These are phyloP conservation scores for Himalopsyche kuldschensis DNA, from an alignment of 2,888 invertebrate genomes.

Conservation along the genomic window DNA sequence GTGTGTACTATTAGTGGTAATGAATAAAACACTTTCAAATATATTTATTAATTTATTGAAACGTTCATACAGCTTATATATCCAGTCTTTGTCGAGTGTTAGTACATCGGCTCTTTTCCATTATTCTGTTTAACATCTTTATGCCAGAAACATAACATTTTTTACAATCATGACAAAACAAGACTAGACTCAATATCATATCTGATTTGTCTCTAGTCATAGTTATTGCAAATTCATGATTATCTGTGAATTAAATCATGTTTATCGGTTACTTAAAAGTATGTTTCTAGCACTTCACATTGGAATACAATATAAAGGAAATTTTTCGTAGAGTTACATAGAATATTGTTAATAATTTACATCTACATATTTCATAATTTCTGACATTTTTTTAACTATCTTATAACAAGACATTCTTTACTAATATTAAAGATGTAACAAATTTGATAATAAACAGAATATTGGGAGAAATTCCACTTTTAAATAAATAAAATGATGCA, in stretches of 20 bases:
- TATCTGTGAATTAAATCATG: too few species aligned
- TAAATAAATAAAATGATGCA: slow-evolving; percentile 37
- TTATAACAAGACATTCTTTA: too few species aligned
- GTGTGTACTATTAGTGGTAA: neutral
- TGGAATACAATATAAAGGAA: too few species aligned
- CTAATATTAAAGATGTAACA: too few species aligned
- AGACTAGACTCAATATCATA: neutral
- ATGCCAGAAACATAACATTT: neutral
- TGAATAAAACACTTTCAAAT: neutral
- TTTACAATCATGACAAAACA: neutral
- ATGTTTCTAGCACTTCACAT: too few species aligned
- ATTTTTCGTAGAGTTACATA: too few species aligned
- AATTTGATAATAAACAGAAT: slow-evolving; percentile 25
- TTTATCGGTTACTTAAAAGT: too few species aligned
- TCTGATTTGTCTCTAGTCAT: too few species aligned
- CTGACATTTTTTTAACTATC: too few species aligned
- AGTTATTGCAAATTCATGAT: too few species aligned
- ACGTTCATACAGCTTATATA: slow-evolving; percentile 36
- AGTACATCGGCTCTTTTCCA: slow-evolving; percentile 29
- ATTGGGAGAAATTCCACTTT: slow-evolving; percentile 18
- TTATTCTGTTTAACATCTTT: slow-evolving; percentile 34
- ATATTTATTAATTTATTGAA: slow-evolving; percentile 37
- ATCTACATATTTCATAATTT: neutral
- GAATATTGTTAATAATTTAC: neutral
- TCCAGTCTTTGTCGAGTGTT: slow-evolving; percentile 39